Base-by-base conservation (phyloP, 2,113 vertebrate genomes). In the Hassar affinis region DNA sequence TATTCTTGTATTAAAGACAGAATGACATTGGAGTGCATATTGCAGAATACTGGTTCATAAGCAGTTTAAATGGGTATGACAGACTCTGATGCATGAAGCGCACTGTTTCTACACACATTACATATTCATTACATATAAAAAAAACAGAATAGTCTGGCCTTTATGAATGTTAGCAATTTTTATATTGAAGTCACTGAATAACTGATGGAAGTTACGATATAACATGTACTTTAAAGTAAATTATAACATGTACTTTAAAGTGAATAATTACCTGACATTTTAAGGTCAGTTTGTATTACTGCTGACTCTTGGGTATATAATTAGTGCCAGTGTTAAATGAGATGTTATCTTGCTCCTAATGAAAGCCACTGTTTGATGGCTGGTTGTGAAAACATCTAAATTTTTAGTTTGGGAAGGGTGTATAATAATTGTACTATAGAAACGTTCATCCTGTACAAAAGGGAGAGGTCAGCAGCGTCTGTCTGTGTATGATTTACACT, bases 391-490 rank as follows among this genome's bases (percentile, higher is more conserved):
- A 64, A 51, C 6, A n/a, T 17, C 35, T 3, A 2, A 38, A n/a
- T 45, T 42, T 38, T 22, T n/a, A 45, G 22, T 71, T 14, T 47
- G 38, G 38, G 38, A 15, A 15, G 42, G 22, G 25, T 47, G 69
- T 47, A 15, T 78, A 15, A 76, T 47, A n/a, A 71, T 18, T 74
- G 35, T 33, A 38, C n/a, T 59, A 33, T 22, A 51, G 15, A n/a
- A 71, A 25, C 25, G 22, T 45, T 72, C n/a, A 78, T 61, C 12
- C 25, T 62, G 3, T 38, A 27, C 25, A 18, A 52, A 45, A 47
- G 72, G 45, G 8, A 20, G 4, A 14, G 75, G 52, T 72, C 71
- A 79, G 49, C 22, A 68, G 71, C 52, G 78, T 59, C 52, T 76
- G 27, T 80, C 76, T 30, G 22, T 38, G 62, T 64, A 66, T 51